phyloP scores from a whole-genome alignment of 2,888 invertebrate genomes.

The Entomobrya multifasciata region DNA sequence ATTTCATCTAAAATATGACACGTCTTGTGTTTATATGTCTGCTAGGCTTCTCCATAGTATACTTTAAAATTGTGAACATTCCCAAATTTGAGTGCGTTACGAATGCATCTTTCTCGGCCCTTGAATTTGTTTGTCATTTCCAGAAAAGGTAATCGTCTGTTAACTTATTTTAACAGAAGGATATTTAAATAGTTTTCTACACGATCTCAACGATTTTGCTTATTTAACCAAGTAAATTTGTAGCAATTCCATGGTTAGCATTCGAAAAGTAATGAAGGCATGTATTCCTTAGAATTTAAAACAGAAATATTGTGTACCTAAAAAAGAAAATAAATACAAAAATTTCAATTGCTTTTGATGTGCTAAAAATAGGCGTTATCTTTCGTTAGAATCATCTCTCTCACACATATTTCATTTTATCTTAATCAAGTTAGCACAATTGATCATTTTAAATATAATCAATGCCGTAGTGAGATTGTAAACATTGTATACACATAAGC shows the following conservation, averaged over 20 bases:
- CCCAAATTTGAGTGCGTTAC: too few species aligned
- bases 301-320: too few species aligned
- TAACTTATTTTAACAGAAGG: too few species aligned
- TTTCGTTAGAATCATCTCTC: not conserved
- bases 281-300: too few species aligned
- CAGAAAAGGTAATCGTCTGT: not conserved
- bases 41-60: too few species aligned
- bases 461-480: not conserved
- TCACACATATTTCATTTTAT: not conserved
- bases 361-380: slow-evolving; percentile 19
- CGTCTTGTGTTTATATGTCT: too few species aligned
- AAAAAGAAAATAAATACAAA: too few species aligned
- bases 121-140: not conserved
- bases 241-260: not conserved
- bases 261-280: too few species aligned
- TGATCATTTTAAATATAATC: slow-evolving; percentile 23
- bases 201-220: too few species aligned
- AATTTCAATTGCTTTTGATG: not conserved
- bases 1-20: slow-evolving; percentile 23
- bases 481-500: not conserved
- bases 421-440: slow-evolving; percentile 11
- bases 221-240: not conserved
- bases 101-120: too few species aligned
- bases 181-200: too few species aligned
- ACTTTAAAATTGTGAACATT: too few species aligned